Evolutionary conservation across 2,888 invertebrate genomes (phyloP).

Genomic region (Andrena hattorfiana): DNA sequence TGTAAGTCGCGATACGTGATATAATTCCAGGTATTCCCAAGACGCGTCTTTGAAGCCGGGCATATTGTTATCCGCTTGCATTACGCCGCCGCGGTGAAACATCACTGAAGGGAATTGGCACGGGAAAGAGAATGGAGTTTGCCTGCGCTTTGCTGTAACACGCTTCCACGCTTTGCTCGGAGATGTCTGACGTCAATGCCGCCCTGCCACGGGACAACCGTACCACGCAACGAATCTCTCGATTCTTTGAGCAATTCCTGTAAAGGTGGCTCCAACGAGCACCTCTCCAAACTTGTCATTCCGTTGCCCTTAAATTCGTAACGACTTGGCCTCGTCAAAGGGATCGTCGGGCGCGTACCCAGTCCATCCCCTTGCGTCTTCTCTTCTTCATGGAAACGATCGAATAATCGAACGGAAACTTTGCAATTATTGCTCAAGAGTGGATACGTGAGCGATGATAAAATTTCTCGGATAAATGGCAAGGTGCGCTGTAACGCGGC

Average conservation of each 20-base stretch:
- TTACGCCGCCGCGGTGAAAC: slow-evolving; percentile 45
- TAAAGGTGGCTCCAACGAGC: background rate
- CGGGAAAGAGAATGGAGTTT: slow-evolving; percentile 53
- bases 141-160: slow-evolving; percentile 30
- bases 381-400: too few species aligned
- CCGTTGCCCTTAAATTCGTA: slow-evolving; percentile 16
- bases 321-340: slow-evolving; percentile 10
- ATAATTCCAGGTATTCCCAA: slow-evolving; percentile 51
- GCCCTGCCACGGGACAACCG: slow-evolving; percentile 2
- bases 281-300: background rate
- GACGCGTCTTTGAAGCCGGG: slow-evolving; percentile 49
- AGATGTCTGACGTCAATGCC: slow-evolving; percentile 37
- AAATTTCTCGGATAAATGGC: too few species aligned
- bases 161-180: slow-evolving; percentile 13
- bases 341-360: background rate
- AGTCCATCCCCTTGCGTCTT: too few species aligned
- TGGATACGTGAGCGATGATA: too few species aligned
- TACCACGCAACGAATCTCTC: slow-evolving; percentile 24
- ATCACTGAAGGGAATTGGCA: slow-evolving; percentile 57
- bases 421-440: too few species aligned
- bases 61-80: slow-evolving; percentile 52
- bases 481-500: background rate
- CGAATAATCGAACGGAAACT: too few species aligned
- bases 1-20: slow-evolving; percentile 32
- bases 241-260: slow-evolving; percentile 42